These are phyloP conservation scores for Tapirus indicus DNA, from an alignment of 2,797 vertebrate species.

Conservation along the genomic window DNA sequence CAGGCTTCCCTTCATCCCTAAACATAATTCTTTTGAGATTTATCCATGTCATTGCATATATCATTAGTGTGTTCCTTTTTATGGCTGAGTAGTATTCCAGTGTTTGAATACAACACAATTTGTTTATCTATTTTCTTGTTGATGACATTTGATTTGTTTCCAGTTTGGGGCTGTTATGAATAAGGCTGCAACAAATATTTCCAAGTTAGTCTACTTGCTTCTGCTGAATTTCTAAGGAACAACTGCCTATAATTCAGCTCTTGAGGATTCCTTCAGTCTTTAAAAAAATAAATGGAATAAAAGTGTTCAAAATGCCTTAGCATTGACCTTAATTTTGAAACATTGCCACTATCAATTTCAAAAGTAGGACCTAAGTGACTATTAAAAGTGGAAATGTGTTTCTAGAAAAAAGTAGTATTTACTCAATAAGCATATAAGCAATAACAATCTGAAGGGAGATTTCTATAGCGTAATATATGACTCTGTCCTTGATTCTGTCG, in stretches of 20 bases:
- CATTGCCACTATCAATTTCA: not conserved
- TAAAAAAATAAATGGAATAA: not conserved
- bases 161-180: not conserved
- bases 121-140: not conserved
- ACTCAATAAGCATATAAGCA: not conserved
- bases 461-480: not conserved
- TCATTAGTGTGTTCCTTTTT: not conserved
- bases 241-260: not conserved
- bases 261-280: not conserved
- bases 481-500: not conserved
- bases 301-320: not conserved
- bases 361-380: not conserved
- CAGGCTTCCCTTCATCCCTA: not conserved
- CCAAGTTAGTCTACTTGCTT: not conserved
- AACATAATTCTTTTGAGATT: not conserved
- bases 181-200: conserved; percentile 4
- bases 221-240: not conserved
- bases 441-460: not conserved
- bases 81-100: not conserved
- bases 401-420: not conserved
- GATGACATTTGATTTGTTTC: not conserved
- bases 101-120: not conserved
- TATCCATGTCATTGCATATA: not conserved
- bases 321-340: not conserved
- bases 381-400: not conserved